Evolutionary conservation across 64 coral and sea anemone species (phyloP).

Genomic region (Stichodactyla helianthus): DNA sequence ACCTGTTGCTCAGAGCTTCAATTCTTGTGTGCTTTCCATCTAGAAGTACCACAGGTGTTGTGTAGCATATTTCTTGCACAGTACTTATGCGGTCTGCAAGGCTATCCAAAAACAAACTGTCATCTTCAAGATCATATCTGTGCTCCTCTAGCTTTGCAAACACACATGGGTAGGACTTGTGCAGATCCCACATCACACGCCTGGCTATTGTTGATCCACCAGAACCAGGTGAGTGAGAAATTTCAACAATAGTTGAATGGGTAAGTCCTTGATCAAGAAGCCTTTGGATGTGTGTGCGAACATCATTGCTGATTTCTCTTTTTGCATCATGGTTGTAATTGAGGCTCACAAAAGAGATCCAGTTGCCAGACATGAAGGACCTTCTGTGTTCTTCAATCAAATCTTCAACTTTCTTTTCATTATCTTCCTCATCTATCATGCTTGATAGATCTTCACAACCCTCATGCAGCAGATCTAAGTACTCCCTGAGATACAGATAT

Average conservation of each 20-base stretch:
- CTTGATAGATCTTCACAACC: constrained; percentile 44
- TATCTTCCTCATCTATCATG: too few species aligned
- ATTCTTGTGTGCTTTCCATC: constrained; percentile 69
- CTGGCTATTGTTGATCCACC: constrained; percentile 79
- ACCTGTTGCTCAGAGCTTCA: constrained; percentile 49
- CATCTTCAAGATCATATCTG: constrained; percentile 56
- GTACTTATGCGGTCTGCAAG: constrained; percentile 36
- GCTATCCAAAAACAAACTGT: constrained; percentile 11
- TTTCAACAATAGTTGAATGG: constrained; percentile 58
- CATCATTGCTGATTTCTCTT: constrained; percentile 30
- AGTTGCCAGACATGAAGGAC: constrained; percentile 56
- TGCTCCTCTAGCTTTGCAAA: constrained; percentile 28
- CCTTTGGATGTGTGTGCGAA: constrained; percentile 55
- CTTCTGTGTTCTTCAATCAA: constrained; percentile 49
- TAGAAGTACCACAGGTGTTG: constrained; percentile 53
- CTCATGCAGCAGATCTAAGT: constrained; percentile 39
- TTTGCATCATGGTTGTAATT: constrained; percentile 65
- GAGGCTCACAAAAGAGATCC: constrained; percentile 64
- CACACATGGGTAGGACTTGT: constrained; percentile 55
- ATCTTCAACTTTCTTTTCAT: neutral
- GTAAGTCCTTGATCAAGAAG: constrained; percentile 39
- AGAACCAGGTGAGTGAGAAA: constrained; percentile 63
- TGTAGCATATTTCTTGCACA: constrained; percentile 53
- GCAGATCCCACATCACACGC: constrained; percentile 78
- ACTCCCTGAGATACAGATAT: constrained; percentile 44